Evolutionary conservation across 2,888 invertebrate species (phyloP), one percentile per base, ranked within the genome.

Genomic region (Actias luna): DNA sequence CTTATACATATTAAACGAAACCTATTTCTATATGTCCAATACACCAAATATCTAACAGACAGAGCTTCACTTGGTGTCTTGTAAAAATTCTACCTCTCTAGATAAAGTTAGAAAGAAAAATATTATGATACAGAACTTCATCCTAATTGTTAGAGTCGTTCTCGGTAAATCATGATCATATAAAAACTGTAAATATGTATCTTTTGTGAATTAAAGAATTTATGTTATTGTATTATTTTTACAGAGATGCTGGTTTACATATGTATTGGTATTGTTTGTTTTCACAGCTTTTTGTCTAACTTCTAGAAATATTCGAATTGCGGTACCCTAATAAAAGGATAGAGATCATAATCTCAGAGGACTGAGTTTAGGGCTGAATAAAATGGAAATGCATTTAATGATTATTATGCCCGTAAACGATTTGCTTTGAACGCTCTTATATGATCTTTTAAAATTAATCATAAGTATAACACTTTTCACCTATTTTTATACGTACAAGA

Each of bases 331-430:
- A 85, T 83, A 85, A 83, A 85, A 85, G 84, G 85, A 88, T 88
- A 88, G 83, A 89, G 91, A 92, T 92, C 88, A 80, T 89, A 89
- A 92, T 91, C 91, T 85, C 75, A 73, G 77, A 84, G 87, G 82
- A 81, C 80, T 79, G 85, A 87, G 82, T 86, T 83, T 76, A 84
- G 83, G 82, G 81, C 85, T 85, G 83, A 90, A 89, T 88, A 89
- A 90, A 88, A 89, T 89, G 85, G 85, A 84, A 86, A 89, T 85
- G 86, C 79, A 84, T 88, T 87, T 90, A 90, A 90, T 90, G 89
- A 91, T 89, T 87, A 90, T 89, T 87, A 91, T 90, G 82, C 79
- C 87, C 87, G 78, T 89, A 86, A 91, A 90, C 88, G 90, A 79
- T 89, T 86, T 75, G 78, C 80, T 78, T 72, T 79, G 77, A 82